These are phyloP conservation scores for Amiota communis DNA, from an alignment of 2,888 invertebrate genomes.

Conservation along the genomic window DNA sequence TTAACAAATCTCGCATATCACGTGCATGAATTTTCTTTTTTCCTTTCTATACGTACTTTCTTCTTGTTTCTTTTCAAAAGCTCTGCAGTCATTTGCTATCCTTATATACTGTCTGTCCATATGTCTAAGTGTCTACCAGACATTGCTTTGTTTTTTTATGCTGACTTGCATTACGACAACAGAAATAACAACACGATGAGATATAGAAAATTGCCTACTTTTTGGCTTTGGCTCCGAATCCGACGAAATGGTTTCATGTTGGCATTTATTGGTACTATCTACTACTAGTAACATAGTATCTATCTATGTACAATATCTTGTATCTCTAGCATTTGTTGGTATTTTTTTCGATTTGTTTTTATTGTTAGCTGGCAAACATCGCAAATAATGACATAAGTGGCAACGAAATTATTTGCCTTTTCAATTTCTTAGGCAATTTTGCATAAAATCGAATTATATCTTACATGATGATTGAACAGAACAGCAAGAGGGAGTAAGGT, in stretches of 20 bases:
- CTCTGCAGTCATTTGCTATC: no score
- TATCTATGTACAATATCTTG: background rate
- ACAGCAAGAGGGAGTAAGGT: background rate
- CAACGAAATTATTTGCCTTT: conserved; percentile 52
- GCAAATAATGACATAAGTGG: conserved; percentile 29
- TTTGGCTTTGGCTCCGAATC: background rate
- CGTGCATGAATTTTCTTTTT: conserved; percentile 16
- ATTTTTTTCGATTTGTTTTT: conserved; percentile 18
- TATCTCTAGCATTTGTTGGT: background rate
- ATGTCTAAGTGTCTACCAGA: background rate
- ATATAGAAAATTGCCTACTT: conserved; percentile 12
- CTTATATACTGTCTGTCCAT: no score
- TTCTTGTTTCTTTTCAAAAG: background rate
- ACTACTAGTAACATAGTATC: background rate
- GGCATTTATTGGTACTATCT: background rate
- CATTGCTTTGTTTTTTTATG: conserved; percentile 7
- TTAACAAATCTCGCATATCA: conserved; percentile 10
- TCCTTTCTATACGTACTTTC: background rate
- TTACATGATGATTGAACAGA: background rate
- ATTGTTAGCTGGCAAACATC: conserved; percentile 1
- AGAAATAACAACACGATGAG: background rate
- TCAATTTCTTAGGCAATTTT: conserved; percentile 63
- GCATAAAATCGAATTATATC: conserved; percentile 57
- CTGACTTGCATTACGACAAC: conserved; percentile 17
- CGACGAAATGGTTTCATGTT: conserved; percentile 1